Evolutionary conservation across 2,888 invertebrate genomes (phyloP), one percentile per base, ranked within the genome.

Genomic region (Hofmannophila pseudospretella): DNA sequence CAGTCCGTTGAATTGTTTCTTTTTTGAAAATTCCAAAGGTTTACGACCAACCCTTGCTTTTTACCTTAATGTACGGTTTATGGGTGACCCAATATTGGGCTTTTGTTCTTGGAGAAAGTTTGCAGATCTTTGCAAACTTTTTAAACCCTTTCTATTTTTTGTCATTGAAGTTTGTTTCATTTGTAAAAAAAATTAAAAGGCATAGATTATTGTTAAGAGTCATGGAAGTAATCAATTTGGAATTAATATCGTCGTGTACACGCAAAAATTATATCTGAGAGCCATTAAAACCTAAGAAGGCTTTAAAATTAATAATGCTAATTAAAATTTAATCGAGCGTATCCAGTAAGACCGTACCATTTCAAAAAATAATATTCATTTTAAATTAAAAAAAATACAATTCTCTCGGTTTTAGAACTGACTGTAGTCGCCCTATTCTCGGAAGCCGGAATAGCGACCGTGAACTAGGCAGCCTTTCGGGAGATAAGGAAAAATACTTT

Each of bases 41-140:
- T 23, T 23, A 23, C 23, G n/a, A 9, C 5, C 38, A 16, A 25
- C 13, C 29, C 29, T 25, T 33, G 14, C 14, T 12, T 36, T 56
- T 51, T 58, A 77, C 72, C 73, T 75, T 72, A 72, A 77, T 69
- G 51, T 47, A 42, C 31, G 49, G 47, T 63, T 58, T 49, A 37
- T 38, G 41, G 49, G 45, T 73, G 67, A 69, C 68, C 64, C 52
- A 64, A 56, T 60, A 58, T 61, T 47, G 22, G 27, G 41, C 58
- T 55, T 56, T 82, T 82, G 75, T 82, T 64, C 53, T 52, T 34
- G 44, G 73, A 58, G 79, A 84, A 82, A 81, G 81, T 80, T 59
- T 56, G 58, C 47, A 48, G 70, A 71, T 69, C 56, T 55, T 67
- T 65, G 59, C 57, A 42, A 59, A 52, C 45, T 63, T 62, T 67